These are phyloP conservation scores for Amazona guildingii DNA, from an alignment of 2,113 vertebrate species.

Conservation along the genomic window DNA sequence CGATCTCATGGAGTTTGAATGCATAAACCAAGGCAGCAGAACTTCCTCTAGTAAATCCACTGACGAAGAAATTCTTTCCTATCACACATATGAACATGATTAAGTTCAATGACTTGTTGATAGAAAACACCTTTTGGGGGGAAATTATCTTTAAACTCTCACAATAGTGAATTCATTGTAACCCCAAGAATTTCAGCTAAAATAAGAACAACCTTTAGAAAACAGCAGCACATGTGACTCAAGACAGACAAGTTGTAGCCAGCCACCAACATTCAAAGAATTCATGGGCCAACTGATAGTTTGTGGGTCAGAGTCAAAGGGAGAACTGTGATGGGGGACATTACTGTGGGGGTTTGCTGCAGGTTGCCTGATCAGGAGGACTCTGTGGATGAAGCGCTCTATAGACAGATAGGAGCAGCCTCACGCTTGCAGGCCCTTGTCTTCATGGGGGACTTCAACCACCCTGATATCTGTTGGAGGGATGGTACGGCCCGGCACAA, in stretches of 20 bases:
- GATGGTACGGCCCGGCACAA: fast-evolving
- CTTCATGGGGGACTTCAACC: not conserved
- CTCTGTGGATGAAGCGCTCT: not conserved
- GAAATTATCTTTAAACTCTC: not conserved
- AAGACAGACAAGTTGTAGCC: not conserved
- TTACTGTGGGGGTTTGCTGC: not conserved
- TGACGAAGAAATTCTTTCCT: not conserved
- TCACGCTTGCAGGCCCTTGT: not conserved
- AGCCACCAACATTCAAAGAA: not conserved
- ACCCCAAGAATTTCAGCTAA: not conserved
- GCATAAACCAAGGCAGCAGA: not conserved
- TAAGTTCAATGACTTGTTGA: not conserved
- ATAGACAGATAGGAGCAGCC: not conserved
- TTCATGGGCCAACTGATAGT: not conserved
- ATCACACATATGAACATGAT: not conserved
- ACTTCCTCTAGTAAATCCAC: not conserved
- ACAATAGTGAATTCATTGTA: not conserved
- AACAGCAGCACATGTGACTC: not conserved
- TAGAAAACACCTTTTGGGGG: not conserved
- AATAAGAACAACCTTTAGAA: not conserved
- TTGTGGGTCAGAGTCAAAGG: not conserved
- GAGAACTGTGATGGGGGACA: not conserved
- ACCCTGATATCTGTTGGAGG: not conserved
- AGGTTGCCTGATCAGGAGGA: not conserved
- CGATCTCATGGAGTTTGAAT: not conserved